A percentile compares a stretch with the other conserved stretches of the same genome.
Conservation (phyloP, 2,797 vertebrate species). For the Anguilla obscura region DNA sequence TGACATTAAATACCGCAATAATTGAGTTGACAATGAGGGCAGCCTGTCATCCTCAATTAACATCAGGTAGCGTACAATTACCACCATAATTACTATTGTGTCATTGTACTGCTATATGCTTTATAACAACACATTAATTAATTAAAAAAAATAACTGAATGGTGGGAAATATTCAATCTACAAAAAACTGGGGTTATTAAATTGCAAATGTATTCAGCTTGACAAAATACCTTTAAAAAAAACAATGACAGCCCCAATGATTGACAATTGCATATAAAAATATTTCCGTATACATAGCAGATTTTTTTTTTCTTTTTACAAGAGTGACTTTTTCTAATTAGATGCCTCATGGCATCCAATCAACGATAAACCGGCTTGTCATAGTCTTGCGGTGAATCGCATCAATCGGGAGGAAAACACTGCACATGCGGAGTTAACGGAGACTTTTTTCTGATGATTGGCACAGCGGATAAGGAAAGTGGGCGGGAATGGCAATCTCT, state of each 20-base stretch:
- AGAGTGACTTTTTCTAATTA: neutral
- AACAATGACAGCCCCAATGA: neutral
- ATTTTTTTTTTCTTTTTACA: neutral
- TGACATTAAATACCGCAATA: neutral
- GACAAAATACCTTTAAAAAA: neutral
- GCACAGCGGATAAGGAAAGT: slow-evolving; percentile 21
- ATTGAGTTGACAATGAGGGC: neutral
- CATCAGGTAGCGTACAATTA: neutral
- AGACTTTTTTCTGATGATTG: slow-evolving; percentile 49
- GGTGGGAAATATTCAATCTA: neutral
- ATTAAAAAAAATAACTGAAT: neutral
- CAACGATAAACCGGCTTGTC: too few relatives aligned
- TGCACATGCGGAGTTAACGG: slow-evolving; percentile 67
- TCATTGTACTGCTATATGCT: neutral
- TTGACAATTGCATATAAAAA: neutral
- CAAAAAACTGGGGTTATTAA: neutral
- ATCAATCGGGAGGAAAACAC: slow-evolving; percentile 22
- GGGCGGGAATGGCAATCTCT: neutral
- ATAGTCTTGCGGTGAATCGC: neutral
- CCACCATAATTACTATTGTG: neutral
- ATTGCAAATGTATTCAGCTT: neutral
- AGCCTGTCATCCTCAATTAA: neutral
- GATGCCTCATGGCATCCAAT: neutral
- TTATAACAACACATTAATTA: neutral
- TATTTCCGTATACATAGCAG: neutral